These are phyloP conservation scores for Sebastes oblongus DNA, from an alignment of 2,797 vertebrate species.

Conservation along the genomic window DNA sequence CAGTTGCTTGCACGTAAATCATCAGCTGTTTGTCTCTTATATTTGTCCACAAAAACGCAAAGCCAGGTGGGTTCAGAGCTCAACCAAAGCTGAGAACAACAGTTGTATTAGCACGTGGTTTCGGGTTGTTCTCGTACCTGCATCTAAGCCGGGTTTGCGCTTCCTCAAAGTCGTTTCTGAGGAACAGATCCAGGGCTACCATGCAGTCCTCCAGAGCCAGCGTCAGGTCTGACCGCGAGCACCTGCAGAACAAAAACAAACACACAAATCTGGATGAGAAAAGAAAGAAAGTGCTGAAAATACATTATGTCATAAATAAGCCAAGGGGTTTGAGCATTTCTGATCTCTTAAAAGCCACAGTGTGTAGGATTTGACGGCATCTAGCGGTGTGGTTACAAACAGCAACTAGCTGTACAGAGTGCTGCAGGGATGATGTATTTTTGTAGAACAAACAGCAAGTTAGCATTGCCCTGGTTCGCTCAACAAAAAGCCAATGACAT, in stretches of 20 bases:
- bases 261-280: conserved; percentile 21
- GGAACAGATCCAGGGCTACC: conserved; percentile 93
- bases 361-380: background rate
- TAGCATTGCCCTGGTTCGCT: no score
- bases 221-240: conserved; percentile 86
- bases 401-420: no score
- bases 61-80: conserved; percentile 2
- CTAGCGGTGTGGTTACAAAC: no score
- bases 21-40: background rate
- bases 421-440: no score
- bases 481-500: no score
- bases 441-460: no score
- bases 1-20: background rate
- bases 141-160: conserved; percentile 87
- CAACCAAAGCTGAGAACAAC: background rate
- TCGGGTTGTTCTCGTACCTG: conserved; percentile 81
- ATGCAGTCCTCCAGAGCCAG: conserved; percentile 92
- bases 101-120: background rate
- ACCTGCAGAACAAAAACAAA: conserved; percentile 79
- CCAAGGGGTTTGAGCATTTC: background rate
- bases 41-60: background rate
- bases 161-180: conserved; percentile 94
- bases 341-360: background rate
- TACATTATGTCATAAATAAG: background rate
- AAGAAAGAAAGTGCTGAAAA: background rate